These are phyloP conservation scores for Lindbergichthys nudifrons DNA, from an alignment of 2,797 vertebrate species.

Conservation along the genomic window DNA sequence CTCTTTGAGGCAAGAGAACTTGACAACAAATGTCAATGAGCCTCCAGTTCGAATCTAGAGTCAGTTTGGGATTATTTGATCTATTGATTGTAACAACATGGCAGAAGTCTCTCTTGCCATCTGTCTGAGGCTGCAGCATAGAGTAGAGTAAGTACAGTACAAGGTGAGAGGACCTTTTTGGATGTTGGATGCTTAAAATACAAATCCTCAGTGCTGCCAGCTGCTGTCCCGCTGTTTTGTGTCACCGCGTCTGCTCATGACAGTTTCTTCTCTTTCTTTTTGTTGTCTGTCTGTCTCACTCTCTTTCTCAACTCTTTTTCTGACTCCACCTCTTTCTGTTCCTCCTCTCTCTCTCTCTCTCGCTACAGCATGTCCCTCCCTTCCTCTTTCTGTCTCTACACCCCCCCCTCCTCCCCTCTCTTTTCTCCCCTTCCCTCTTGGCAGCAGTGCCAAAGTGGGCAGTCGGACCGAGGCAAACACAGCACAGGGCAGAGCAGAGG, in stretches of 20 bases:
- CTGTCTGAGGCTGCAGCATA: constrained; percentile 52
- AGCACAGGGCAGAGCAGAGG: constrained; percentile 81
- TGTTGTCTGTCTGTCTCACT: constrained; percentile 66
- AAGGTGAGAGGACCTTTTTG: constrained; percentile 47
- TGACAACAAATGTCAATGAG: constrained; percentile 19
- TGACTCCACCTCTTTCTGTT: constrained; percentile 73
- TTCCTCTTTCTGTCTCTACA: constrained; percentile 76
- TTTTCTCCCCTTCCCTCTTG: constrained; percentile 80
- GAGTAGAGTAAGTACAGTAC: constrained; percentile 32
- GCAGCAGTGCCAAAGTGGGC: constrained; percentile 87
- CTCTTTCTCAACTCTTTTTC: constrained; percentile 71
- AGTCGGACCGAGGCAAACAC: constrained; percentile 81
- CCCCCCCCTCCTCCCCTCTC: constrained; percentile 47
- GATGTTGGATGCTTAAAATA: constrained; percentile 53
- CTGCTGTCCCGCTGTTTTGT: constrained; percentile 55
- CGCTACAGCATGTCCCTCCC: constrained; percentile 78
- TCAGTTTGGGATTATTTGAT: constrained; percentile 15
- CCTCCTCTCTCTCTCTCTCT: constrained; percentile 53
- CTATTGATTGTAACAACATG: constrained; percentile 48
- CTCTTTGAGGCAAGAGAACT: constrained; percentile 30
- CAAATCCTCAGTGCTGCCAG: constrained; percentile 40
- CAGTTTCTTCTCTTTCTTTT: constrained; percentile 64
- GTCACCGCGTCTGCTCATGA: constrained; percentile 31
- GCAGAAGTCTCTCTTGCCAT: constrained; percentile 57
- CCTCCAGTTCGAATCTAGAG: constrained; percentile 21